phyloP scores from a whole-genome alignment of 2,888 invertebrate species.

The Galerucella pusilla region DNA sequence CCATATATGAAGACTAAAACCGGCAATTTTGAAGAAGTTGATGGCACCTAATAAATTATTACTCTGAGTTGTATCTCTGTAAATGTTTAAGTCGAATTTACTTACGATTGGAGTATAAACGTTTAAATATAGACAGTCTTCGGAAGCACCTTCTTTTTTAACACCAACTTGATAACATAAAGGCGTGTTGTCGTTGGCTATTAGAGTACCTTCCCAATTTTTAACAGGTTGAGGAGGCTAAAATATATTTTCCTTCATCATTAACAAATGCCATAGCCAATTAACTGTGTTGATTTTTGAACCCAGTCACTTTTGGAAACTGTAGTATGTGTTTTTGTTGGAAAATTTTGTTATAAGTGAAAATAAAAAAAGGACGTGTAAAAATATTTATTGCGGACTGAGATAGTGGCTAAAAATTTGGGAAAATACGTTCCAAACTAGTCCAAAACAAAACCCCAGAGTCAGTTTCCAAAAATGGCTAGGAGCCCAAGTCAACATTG shows the following conservation, averaged over 20 bases:
- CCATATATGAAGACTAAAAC: slow-evolving; percentile 52
- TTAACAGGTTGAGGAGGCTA: slow-evolving; percentile 46
- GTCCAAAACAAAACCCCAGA: no score
- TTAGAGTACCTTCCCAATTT: slow-evolving; percentile 46
- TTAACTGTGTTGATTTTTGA: slow-evolving; percentile 4
- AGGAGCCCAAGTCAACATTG: no score
- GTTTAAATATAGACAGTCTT: slow-evolving; percentile 50
- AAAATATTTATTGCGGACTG: no score
- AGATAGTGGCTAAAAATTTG: no score
- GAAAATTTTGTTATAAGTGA: no score
- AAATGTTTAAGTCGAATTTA: not conserved
- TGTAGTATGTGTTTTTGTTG: no score
- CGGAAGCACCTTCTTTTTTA: slow-evolving; percentile 37
- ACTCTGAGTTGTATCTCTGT: not conserved
- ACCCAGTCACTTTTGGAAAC: no score
- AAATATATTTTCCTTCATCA: slow-evolving; percentile 6
- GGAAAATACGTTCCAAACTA: no score
- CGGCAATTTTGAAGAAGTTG: slow-evolving; percentile 32
- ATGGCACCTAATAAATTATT: slow-evolving; percentile 20
- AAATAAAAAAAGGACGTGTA: no score
- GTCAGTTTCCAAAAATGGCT: no score
- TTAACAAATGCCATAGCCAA: not conserved
- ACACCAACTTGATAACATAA: slow-evolving; percentile 42
- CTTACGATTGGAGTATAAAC: slow-evolving; percentile 49
- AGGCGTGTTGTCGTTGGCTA: slow-evolving; percentile 34